Evolutionary conservation across 2,888 invertebrate genomes (phyloP).

Genomic region (Orthonychiurus folsomi): DNA sequence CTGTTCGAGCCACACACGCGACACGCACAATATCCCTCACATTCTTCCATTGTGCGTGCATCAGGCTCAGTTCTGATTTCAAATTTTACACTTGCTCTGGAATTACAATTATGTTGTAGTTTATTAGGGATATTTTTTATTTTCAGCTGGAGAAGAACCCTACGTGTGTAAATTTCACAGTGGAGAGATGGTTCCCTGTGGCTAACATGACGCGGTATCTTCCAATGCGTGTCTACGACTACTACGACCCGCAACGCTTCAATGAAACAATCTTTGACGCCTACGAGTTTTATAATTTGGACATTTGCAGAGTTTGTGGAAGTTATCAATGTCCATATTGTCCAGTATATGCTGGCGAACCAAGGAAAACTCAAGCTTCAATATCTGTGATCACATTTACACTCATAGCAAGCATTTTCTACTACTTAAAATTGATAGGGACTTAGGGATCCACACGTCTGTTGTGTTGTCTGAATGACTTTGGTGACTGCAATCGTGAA

Average conservation of each 20-base stretch:
- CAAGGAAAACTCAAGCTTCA: conserved; percentile 23
- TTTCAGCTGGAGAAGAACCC: conserved; percentile 67
- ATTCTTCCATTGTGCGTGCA: neutral
- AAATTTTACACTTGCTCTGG: neutral
- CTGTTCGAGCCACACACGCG: no score
- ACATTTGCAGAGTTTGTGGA: conserved; percentile 89
- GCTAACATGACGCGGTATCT: conserved; percentile 92
- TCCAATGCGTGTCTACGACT: conserved; percentile 83
- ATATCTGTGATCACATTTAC: conserved; percentile 31
- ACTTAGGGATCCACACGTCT: no score
- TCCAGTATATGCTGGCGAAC: conserved; percentile 35
- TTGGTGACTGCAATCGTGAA: no score
- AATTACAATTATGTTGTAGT: neutral
- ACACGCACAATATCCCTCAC: no score
- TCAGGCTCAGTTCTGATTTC: neutral
- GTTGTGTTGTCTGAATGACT: no score
- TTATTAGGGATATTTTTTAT: conserved; percentile 21
- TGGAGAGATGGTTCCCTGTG: conserved; percentile 91
- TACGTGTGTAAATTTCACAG: conserved; percentile 83
- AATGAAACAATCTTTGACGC: conserved; percentile 87
- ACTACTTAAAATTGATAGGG: neutral
- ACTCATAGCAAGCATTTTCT: conserved; percentile 15
- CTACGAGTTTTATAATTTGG: conserved; percentile 71
- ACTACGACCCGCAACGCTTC: conserved; percentile 91
- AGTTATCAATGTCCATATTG: conserved; percentile 66